Base-by-base conservation (phyloP, 2,888 invertebrate species). In the Sinelater perroti region DNA sequence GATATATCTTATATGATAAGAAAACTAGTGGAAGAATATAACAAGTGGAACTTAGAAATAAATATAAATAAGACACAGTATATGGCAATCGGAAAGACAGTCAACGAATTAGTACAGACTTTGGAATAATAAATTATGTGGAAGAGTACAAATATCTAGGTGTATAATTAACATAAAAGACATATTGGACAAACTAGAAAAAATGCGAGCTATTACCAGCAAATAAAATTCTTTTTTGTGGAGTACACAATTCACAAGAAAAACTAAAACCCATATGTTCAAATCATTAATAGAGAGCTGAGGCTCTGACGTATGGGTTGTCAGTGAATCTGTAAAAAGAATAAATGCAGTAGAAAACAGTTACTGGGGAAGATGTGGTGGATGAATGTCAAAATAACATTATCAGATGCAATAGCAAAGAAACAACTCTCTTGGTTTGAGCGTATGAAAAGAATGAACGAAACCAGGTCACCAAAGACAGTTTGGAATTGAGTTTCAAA, bases 1-100 rank as follows among this genome's bases (percentile, higher is more conserved):
- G 21, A 42, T 17, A 7, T 11, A 18, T 7, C 4, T 5, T 44
- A 44, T 6, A 26, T 21, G 44, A 8, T 2, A 13, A 44, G 24
- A 3, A 42, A 44, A 21, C 13, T 44, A 24, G 8, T 2, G 7
- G 21, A 42, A 42, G 44, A 42, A 13, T 44, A 44, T 1, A 24
- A 38, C 16, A 17, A 1, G 17, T 38, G 18, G 18, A 6, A 18
- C 6, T 1, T 2, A 1, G 38, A 18, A 38, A 38, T 38, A 17
- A 38, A 38, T 38, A 17, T 16, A 5, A 11, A 14, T 8, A 14
- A 36, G 18, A 36, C 38, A 10, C 8, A 36, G 4, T 17, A 36
- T 2, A 14, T 36, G 13, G 7, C 38, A 38, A 38, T 38, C 8
- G 36, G 36, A 10, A 2, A 33, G 11, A n/a, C 8, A 10, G 33